Base-by-base conservation (phyloP, 2,113 vertebrate species). In the Platichthys flesus region DNA sequence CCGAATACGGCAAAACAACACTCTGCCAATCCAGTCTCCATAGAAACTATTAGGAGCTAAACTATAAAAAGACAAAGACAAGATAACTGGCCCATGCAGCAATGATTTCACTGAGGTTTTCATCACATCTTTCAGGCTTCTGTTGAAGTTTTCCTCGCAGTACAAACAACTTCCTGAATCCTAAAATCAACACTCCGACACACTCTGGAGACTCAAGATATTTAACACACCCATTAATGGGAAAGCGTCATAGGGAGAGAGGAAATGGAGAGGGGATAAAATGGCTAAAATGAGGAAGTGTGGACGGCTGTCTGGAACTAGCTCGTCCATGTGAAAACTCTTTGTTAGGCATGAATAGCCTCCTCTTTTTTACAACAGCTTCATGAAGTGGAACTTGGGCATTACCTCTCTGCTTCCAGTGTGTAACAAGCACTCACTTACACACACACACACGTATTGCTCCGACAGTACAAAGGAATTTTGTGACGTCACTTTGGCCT, bases 11-110 rank as follows among this genome's bases (percentile, higher is more conserved):
- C 74, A 83, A 28, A 86, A 83, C 81, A 87, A 21, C 76, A 21
- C 76, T 67, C 56, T 76, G 78, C 72, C 77, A 82, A 71, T 73
- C 68, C 79, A 81, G 85, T 89, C 76, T 70, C 85, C 87, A 88
- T 91, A 91, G 86, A 90, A 90, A 91, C 89, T 57, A 82, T 82
- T 85, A 75, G 51, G 26, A 73, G 55, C 58, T 56, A 51, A 62
- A 71, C 54, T 71, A 83, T 82, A 81, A 85, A 83, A 87, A 90
- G 71, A 85, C 28, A 51, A 84, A 71, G 60, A 31, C 60, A 73
- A 72, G 56, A 81, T 73, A 69, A 60, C 56, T 76, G 58, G 20
- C 65, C 62, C 24, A 12, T 20, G 20, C 54, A 72, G 20, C 69
- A 55, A 71, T 73, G 28, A 83, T 82, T 67, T 62, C 23, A 79